Percentiles rank a stretch among this genome's conserved stretches.
Conservation (phyloP, 2,888 invertebrate genomes). For the Lepeophtheirus nordmannii region DNA sequence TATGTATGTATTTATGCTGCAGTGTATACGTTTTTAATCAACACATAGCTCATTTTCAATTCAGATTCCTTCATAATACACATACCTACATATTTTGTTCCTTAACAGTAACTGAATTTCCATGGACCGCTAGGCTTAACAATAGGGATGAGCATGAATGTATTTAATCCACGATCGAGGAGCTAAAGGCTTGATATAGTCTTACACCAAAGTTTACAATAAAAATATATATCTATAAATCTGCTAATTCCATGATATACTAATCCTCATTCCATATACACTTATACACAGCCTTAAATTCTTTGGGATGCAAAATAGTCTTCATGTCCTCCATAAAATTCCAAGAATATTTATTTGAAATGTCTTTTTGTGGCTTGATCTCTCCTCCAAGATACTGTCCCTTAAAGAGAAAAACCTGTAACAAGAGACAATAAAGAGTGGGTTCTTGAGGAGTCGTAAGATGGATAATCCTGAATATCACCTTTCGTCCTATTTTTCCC, state of each 20-base stretch:
- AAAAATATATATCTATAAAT: neutral
- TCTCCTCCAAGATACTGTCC: neutral
- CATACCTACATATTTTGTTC: too few relatives aligned
- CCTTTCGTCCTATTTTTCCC: neutral
- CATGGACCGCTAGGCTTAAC: too few relatives aligned
- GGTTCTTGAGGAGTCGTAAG: neutral
- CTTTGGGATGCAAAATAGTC: neutral
- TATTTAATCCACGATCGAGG: too few relatives aligned
- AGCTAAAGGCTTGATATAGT: too few relatives aligned
- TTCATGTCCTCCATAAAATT: neutral
- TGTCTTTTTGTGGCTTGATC: neutral
- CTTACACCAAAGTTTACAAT: neutral
- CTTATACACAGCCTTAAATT: neutral
- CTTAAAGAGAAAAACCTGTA: constrained; percentile 1
- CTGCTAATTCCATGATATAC: neutral
- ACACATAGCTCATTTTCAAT: neutral
- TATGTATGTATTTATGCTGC: too few relatives aligned
- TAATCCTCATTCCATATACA: neutral
- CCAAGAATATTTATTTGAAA: neutral
- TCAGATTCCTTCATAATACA: neutral
- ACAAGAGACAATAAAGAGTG: neutral
- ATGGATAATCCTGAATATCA: neutral
- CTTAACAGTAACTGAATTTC: too few relatives aligned
- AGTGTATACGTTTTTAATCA: neutral
- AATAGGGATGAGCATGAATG: too few relatives aligned